phyloP scores from a whole-genome alignment of 2,888 invertebrate genomes.

The Strigamia transsilvanica region DNA sequence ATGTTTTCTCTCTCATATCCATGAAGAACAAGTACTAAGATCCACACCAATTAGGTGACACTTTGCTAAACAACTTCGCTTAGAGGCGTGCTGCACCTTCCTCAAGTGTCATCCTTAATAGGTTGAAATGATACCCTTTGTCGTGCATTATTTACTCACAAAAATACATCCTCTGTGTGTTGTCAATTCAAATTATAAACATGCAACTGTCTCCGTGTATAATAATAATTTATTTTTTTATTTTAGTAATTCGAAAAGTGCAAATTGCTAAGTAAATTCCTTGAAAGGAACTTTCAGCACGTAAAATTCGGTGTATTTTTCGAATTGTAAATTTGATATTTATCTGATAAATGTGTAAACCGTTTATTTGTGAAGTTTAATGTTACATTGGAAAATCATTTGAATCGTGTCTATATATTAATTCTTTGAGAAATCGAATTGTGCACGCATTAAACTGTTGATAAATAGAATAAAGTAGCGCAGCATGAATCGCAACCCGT shows the following conservation, averaged over 20 bases:
- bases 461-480: not conserved
- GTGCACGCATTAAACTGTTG: not conserved
- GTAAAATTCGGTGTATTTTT: not conserved
- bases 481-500: not conserved
- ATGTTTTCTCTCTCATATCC: not conserved
- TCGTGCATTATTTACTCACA: conserved; percentile 33
- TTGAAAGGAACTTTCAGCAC: not conserved
- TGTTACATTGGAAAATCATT: not conserved
- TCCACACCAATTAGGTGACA: conserved; percentile 20
- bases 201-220: not conserved
- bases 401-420: not conserved
- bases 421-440: conserved; percentile 15
- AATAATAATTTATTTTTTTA: not conserved
- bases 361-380: conserved; percentile 17
- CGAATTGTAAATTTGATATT: not conserved
- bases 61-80: conserved; percentile 23
- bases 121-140: conserved; percentile 15
- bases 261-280: not conserved
- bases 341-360: not conserved
- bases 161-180: not conserved
- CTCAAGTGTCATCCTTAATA: conserved; percentile 28
- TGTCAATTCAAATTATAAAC: conserved; percentile 5
- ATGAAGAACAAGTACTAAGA: not conserved
- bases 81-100: conserved; percentile 10
- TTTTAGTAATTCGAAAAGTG: not conserved